phyloP scores from a whole-genome alignment of 2,888 invertebrate genomes.

The Eledone cirrhosa region DNA sequence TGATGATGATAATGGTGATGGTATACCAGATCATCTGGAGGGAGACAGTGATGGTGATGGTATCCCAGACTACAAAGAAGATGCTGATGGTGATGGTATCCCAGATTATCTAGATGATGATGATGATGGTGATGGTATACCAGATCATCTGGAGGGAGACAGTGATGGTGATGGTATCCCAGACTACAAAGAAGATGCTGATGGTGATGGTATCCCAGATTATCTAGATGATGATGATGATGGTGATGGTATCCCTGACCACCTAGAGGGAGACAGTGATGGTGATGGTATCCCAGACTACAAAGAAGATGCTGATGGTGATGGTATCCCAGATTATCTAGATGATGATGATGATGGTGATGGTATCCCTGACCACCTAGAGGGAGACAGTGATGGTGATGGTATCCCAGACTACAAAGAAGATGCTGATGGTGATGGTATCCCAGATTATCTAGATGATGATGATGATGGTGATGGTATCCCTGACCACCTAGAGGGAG shows the following conservation, averaged over 20 bases:
- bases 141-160: slow-evolving; percentile 32
- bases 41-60: slow-evolving; percentile 59
- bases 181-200: slow-evolving; percentile 43
- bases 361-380: slow-evolving; percentile 43
- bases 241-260: slow-evolving; percentile 44
- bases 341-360: slow-evolving; percentile 47
- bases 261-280: slow-evolving; percentile 52
- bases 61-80: slow-evolving; percentile 53
- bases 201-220: slow-evolving; percentile 55
- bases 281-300: slow-evolving; percentile 62
- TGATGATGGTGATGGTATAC: slow-evolving; percentile 48
- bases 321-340: slow-evolving; percentile 51
- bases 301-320: slow-evolving; percentile 56
- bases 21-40: slow-evolving; percentile 55
- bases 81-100: slow-evolving; percentile 51
- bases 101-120: slow-evolving; percentile 45
- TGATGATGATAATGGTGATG: slow-evolving; percentile 57
- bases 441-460: slow-evolving; percentile 44
- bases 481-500: slow-evolving; percentile 52
- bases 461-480: slow-evolving; percentile 59
- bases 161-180: slow-evolving; percentile 48
- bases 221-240: slow-evolving; percentile 50
- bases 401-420: slow-evolving; percentile 41
- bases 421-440: slow-evolving; percentile 45
- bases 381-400: slow-evolving; percentile 46